A percentile compares a stretch with the other conserved stretches of the same genome.
Evolutionary conservation across 2,888 invertebrate genomes (phyloP).

Genomic region (Cylloceria caligata): DNA sequence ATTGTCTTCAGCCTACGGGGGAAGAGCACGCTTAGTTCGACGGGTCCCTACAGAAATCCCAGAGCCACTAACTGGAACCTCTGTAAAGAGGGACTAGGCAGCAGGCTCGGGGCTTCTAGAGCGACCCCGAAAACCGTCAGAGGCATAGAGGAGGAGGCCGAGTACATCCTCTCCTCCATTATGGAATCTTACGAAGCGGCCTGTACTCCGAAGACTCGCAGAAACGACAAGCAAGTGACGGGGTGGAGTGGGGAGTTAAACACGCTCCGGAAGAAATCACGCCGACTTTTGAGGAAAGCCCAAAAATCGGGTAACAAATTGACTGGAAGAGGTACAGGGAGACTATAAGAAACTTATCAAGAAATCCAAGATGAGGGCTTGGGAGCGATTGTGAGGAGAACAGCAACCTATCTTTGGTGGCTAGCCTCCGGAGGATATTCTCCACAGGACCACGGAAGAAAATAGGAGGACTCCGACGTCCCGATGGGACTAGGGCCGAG

Average conservation of each 20-base stretch:
- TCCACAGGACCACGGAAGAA: slow-evolving; percentile 11
- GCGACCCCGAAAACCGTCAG: slow-evolving; percentile 34
- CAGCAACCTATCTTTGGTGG: slow-evolving; percentile 2
- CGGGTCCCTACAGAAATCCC: slow-evolving; percentile 13
- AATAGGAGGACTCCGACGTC: slow-evolving; percentile 26
- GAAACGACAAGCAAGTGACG: slow-evolving; percentile 15
- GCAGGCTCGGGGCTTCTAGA: slow-evolving; percentile 3
- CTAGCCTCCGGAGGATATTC: slow-evolving; percentile 40
- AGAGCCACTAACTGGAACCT: background rate
- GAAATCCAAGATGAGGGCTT: slow-evolving; percentile 3
- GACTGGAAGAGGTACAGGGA: slow-evolving; percentile 9
- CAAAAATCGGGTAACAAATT: slow-evolving; percentile 34
- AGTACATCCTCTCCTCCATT: slow-evolving; percentile 1
- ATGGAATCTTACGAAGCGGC: slow-evolving; percentile 36
- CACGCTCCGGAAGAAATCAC: background rate
- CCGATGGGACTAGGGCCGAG: slow-evolving; percentile 8
- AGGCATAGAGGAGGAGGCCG: slow-evolving; percentile 28
- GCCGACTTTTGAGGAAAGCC: slow-evolving; percentile 42
- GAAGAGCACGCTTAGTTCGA: background rate
- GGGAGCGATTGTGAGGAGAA: slow-evolving; percentile 31
- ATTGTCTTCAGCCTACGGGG: background rate
- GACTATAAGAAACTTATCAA: slow-evolving; percentile 26
- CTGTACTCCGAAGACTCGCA: slow-evolving; percentile 29
- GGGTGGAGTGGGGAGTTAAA: slow-evolving; percentile 56
- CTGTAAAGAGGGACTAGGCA: background rate